These are phyloP conservation scores for Platynereis dumerilii DNA, from an alignment of 2,888 invertebrate species.

Conservation along the genomic window DNA sequence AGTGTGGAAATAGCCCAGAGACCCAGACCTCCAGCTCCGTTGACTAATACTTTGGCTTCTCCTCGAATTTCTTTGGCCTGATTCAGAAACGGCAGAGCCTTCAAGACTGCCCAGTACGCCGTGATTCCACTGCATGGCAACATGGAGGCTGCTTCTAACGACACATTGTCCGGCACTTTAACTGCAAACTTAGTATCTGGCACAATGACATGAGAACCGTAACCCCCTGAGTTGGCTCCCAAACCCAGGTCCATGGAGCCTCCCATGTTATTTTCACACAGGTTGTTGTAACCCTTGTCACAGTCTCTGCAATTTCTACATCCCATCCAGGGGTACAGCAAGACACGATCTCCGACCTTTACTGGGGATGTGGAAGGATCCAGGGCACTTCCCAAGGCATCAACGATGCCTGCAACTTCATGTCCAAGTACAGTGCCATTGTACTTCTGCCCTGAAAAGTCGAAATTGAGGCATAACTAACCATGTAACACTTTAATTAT, in stretches of 20 bases:
- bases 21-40: background rate
- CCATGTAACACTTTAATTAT: too few species aligned
- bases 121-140: slow-evolving; percentile 3
- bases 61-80: background rate
- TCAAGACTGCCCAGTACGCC: background rate
- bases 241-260: slow-evolving; percentile 1
- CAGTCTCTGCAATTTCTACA: background rate
- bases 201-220: background rate
- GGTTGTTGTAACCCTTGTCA: background rate
- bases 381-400: background rate
- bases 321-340: background rate
- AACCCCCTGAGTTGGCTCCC: background rate
- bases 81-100: background rate
- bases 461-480: too few species aligned
- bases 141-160: background rate
- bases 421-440: background rate
- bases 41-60: background rate
- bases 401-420: background rate
- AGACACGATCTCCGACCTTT: slow-evolving; percentile 1
- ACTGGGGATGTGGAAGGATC: background rate
- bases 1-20: background rate
- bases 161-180: background rate
- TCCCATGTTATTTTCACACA: background rate
- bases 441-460: background rate
- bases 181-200: background rate